Evolutionary conservation across 2,797 vertebrate genomes (phyloP).

Genomic region (Urosaurus nigricauda): DNA sequence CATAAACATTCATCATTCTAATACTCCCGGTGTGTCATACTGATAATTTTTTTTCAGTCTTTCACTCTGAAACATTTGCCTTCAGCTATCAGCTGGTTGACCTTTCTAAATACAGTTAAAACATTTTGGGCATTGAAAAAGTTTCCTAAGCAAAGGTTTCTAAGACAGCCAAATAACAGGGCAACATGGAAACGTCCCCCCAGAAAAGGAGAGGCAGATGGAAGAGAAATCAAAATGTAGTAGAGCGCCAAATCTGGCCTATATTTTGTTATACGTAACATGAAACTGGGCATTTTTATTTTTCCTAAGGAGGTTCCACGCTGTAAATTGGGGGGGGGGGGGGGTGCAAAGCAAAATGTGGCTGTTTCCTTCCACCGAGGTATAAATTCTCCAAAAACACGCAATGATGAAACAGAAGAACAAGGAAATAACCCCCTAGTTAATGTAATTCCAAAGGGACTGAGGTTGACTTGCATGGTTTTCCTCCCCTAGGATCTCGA

Average conservation of each 20-base stretch:
- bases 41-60: constrained; percentile 73
- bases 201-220: background rate
- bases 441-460: constrained; percentile 2
- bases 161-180: constrained; percentile 55
- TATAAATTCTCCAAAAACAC: constrained; percentile 40
- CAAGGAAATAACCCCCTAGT: constrained; percentile 17
- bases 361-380: constrained; percentile 49
- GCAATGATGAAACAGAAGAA: background rate
- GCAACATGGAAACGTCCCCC: background rate
- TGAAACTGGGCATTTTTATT: constrained; percentile 28
- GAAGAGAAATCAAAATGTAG: background rate
- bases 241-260: background rate
- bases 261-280: constrained; percentile 40
- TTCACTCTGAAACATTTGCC: constrained; percentile 71
- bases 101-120: constrained; percentile 61
- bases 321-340: constrained; percentile 30
- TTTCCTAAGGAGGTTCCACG: constrained; percentile 41
- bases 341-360: constrained; percentile 9
- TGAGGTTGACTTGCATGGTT: background rate
- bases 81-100: constrained; percentile 74
- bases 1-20: constrained; percentile 80
- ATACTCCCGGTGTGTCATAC: constrained; percentile 73
- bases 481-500: background rate
- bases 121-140: constrained; percentile 63
- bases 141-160: constrained; percentile 65